Evolutionary conservation across 2,113 vertebrate genomes (phyloP).

Genomic region (Heloderma charlesbogerti): DNA sequence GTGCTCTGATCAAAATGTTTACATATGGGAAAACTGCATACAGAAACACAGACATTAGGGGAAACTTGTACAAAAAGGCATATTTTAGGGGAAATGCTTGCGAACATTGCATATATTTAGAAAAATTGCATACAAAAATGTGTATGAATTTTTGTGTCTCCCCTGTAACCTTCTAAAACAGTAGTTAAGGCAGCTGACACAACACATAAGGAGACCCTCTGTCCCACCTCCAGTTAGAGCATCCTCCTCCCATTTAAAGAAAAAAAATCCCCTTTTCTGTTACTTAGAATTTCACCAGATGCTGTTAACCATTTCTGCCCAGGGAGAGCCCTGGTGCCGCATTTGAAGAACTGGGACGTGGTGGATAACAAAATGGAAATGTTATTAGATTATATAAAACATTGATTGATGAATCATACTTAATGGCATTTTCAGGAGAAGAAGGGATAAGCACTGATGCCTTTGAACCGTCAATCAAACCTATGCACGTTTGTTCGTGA

Average conservation of each 20-base stretch:
- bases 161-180: background rate
- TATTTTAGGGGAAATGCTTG: too few relatives aligned
- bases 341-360: conserved; percentile 37
- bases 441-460: conserved; percentile 49
- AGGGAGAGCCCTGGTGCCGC: background rate
- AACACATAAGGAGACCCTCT: background rate
- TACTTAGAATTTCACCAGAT: background rate
- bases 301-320: background rate
- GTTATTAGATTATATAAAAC: conserved; percentile 64
- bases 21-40: too few relatives aligned
- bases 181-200: background rate
- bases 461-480: conserved; percentile 67
- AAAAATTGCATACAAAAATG: too few relatives aligned
- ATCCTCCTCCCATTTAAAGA: too few relatives aligned
- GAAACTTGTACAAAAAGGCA: too few relatives aligned
- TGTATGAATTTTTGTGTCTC: background rate
- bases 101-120: too few relatives aligned
- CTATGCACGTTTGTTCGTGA: conserved; percentile 37
- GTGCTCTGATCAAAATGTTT: too few relatives aligned
- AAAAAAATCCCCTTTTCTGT: background rate
- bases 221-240: background rate
- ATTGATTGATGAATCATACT: conserved; percentile 69
- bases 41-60: too few relatives aligned
- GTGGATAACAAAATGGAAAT: conserved; percentile 52
- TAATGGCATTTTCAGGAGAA: conserved; percentile 51